These are phyloP conservation scores for Echinops telfairi DNA, from an alignment of 2,113 vertebrate species.

Conservation along the genomic window DNA sequence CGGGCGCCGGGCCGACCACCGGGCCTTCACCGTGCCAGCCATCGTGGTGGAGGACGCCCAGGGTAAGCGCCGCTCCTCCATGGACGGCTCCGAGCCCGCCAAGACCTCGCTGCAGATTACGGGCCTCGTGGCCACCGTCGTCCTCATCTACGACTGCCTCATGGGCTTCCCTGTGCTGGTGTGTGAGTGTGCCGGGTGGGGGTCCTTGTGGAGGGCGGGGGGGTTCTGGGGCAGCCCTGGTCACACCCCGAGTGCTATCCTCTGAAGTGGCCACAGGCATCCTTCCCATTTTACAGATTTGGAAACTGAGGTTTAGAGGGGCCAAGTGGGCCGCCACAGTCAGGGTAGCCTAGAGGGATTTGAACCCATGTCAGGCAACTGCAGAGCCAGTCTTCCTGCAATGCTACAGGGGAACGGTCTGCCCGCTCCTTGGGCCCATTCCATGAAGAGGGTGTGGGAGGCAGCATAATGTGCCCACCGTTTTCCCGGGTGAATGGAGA, in stretches of 20 bases:
- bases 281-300: neutral
- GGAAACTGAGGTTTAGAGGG: neutral
- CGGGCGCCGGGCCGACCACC: conserved; percentile 88
- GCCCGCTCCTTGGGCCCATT: neutral
- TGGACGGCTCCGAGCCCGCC: conserved; percentile 94
- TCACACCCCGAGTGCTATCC: neutral
- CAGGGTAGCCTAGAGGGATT: neutral
- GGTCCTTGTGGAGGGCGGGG: neutral
- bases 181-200: conserved; percentile 75
- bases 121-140: conserved; percentile 94
- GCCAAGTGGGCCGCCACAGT: neutral
- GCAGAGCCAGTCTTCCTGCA: neutral
- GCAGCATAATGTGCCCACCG: neutral
- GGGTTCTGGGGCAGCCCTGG: neutral
- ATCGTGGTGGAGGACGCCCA: conserved; percentile 96
- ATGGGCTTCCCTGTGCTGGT: conserved; percentile 96
- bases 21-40: conserved; percentile 94
- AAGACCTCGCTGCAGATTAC: conserved; percentile 96
- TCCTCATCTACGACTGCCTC: conserved; percentile 95
- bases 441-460: neutral
- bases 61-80: conserved; percentile 95
- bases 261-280: neutral
- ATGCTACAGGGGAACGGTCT: neutral
- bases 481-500: neutral
- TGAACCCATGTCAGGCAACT: neutral